Evolutionary conservation across 1,140 invertebrate genomes (phyloP).

Genomic region (Ips typographus): DNA sequence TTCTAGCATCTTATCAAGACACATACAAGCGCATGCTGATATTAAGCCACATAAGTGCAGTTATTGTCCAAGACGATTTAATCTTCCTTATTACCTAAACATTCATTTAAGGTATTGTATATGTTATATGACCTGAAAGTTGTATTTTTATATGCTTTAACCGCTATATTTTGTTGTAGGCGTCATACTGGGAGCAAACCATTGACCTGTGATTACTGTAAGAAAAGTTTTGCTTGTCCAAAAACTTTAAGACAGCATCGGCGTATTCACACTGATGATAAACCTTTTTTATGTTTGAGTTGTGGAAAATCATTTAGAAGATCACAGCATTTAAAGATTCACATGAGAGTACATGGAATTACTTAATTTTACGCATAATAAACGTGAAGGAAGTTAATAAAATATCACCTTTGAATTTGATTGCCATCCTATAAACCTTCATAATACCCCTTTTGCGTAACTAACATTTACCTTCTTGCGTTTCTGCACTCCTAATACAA

Average conservation of each 20-base stretch:
- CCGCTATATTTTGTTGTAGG: conserved; percentile 10
- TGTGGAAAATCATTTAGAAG: conserved; percentile 57
- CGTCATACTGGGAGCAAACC: conserved; percentile 55
- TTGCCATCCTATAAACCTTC: too few relatives aligned
- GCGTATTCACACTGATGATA: conserved; percentile 57
- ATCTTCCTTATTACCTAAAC: conserved; percentile 44
- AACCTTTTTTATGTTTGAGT: conserved; percentile 56
- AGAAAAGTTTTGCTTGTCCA: conserved; percentile 46
- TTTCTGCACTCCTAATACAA: too few relatives aligned
- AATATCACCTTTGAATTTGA: too few relatives aligned
- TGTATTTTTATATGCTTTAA: not conserved
- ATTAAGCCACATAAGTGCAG: conserved; percentile 62
- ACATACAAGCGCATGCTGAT: conserved; percentile 62
- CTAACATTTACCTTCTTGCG: too few relatives aligned
- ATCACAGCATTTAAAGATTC: conserved; percentile 44
- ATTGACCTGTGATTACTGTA: conserved; percentile 49
- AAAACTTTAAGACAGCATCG: conserved; percentile 51
- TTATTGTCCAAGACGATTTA: conserved; percentile 53
- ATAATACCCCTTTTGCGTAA: too few relatives aligned
- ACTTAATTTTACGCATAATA: too few relatives aligned
- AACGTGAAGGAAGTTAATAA: too few relatives aligned
- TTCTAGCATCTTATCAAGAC: conserved; percentile 53
- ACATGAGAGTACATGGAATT: conserved; percentile 35
- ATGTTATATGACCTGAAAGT: not conserved
- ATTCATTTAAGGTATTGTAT: conserved; percentile 52